Conservation (phyloP, 2,113 vertebrate genomes). For the Urocolius indicus region DNA sequence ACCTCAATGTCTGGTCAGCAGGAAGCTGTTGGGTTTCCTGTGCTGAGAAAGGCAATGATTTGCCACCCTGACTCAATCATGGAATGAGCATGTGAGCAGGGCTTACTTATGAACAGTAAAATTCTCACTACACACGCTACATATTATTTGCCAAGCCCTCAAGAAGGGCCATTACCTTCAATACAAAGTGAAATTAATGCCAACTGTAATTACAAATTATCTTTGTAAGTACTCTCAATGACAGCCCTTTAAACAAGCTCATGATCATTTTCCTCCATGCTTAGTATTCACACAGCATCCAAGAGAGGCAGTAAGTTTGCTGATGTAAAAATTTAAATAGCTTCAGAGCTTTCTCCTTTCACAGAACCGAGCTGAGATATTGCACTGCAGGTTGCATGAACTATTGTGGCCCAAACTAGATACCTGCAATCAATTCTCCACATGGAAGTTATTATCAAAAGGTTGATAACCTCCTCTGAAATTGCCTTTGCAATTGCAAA, state of each 20-base stretch:
- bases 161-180: background rate
- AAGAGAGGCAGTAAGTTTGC: background rate
- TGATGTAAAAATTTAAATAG: slow-evolving; percentile 28
- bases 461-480: background rate
- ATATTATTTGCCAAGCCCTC: background rate
- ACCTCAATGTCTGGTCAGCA: background rate
- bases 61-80: background rate
- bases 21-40: background rate
- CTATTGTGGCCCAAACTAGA: background rate
- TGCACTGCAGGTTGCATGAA: background rate
- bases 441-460: background rate
- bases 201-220: background rate
- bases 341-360: background rate
- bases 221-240: background rate
- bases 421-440: background rate
- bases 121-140: background rate
- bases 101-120: background rate
- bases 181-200: background rate
- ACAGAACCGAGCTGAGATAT: background rate
- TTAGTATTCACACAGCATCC: slow-evolving; percentile 10
- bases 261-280: background rate
- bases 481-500: background rate
- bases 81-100: background rate
- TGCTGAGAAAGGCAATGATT: background rate
- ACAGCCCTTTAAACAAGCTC: background rate